Percentiles rank a stretch among this genome's conserved stretches.
Conservation (phyloP, 2,113 vertebrate species). For the Petromus typicus region DNA sequence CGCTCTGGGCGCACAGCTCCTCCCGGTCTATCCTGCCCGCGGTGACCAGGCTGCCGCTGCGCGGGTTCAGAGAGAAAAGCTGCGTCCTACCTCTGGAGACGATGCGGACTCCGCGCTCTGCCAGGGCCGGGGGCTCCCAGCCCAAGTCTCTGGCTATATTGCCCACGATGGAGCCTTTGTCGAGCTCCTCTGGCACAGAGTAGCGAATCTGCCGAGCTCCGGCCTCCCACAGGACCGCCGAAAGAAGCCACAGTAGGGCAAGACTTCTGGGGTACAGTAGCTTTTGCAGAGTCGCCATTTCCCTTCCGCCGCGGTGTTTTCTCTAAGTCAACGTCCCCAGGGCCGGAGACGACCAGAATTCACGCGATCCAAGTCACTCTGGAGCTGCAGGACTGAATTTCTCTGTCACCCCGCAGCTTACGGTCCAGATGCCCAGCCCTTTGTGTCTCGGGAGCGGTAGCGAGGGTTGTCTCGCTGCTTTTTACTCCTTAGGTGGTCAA, state of each 20-base stretch:
- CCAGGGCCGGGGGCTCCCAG: conserved; percentile 82
- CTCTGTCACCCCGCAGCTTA: conserved; percentile 13
- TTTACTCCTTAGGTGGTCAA: conserved; percentile 73
- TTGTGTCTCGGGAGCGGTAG: not conserved
- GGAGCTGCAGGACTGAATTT: not conserved
- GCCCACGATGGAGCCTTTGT: conserved; percentile 86
- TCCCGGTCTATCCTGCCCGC: conserved; percentile 81
- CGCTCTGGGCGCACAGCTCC: conserved; percentile 75
- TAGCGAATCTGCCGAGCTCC: conserved; percentile 86
- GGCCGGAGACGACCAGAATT: conserved; percentile 1
- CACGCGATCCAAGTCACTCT: not conserved
- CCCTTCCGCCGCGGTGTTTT: not conserved
- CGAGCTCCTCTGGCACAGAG: conserved; percentile 87
- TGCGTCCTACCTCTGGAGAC: conserved; percentile 78
- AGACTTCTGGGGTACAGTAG: not conserved
- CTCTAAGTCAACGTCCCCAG: conserved; percentile 22
- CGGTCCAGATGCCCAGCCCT: conserved; percentile 34
- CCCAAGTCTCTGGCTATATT: conserved; percentile 88
- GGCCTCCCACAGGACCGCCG: conserved; percentile 34
- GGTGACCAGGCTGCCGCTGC: conserved; percentile 75
- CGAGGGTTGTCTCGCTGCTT: not conserved
- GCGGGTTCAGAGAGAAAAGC: conserved; percentile 75
- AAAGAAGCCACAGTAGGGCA: conserved; percentile 58
- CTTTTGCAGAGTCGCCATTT: conserved; percentile 67
- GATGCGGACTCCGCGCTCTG: conserved; percentile 86